Conservation (phyloP, 2,888 invertebrate species). For the Podotricha telesiphe region DNA sequence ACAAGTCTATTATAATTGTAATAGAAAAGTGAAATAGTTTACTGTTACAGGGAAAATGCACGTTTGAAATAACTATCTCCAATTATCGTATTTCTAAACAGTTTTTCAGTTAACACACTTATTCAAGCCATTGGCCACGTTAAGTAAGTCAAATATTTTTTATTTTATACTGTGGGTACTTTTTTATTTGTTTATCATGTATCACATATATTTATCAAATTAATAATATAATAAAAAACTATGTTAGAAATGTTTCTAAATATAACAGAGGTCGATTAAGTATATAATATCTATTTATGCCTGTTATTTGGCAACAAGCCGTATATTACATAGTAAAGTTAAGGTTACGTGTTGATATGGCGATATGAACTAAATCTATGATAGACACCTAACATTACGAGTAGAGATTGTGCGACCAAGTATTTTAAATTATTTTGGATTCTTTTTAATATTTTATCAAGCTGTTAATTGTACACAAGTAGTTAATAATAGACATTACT, state of each 20-base stretch:
- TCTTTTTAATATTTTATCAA: not conserved
- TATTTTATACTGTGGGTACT: not conserved
- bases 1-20: not conserved
- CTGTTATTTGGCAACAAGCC: conserved; percentile 37
- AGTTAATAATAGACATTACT: no score
- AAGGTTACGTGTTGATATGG: conserved; percentile 4
- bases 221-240: not conserved
- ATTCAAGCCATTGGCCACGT: not conserved
- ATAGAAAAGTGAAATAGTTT: conserved; percentile 9
- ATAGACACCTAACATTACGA: not conserved
- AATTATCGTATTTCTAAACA: conserved; percentile 7
- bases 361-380: not conserved
- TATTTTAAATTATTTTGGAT: not conserved
- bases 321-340: not conserved
- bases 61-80: conserved; percentile 12
- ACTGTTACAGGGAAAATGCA: conserved; percentile 30
- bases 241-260: not conserved
- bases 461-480: no score
- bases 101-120: conserved; percentile 3
- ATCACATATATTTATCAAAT: no score
- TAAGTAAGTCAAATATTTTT: conserved; percentile 6
- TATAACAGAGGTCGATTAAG: conserved; percentile 18
- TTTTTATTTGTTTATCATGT: not conserved
- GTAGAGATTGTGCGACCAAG: not conserved
- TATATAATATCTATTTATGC: conserved; percentile 35